phyloP scores from a whole-genome alignment of 2,888 invertebrate species.

The Erpobdella octoculata region DNA sequence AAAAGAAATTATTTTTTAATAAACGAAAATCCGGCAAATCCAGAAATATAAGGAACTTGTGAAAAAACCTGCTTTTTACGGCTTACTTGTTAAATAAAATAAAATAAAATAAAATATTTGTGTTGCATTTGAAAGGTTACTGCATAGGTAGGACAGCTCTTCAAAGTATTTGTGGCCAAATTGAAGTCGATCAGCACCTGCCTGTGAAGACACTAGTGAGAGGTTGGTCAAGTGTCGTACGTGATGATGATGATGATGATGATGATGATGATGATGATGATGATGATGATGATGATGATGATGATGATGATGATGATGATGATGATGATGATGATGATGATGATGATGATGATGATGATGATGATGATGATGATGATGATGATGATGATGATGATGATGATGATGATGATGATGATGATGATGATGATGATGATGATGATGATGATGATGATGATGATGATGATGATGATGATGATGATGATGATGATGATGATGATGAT shows the following conservation, averaged over 20 bases:
- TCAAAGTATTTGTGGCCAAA: slow-evolving; percentile 28
- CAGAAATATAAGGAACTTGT: too few relatives aligned
- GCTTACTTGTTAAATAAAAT: too few relatives aligned
- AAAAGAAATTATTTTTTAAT: too few relatives aligned
- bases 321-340: slow-evolving; percentile 15
- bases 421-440: slow-evolving; percentile 16
- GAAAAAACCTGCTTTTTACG: too few relatives aligned
- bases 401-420: slow-evolving; percentile 11
- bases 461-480: slow-evolving; percentile 16
- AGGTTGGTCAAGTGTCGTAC: not conserved
- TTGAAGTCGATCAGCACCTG: slow-evolving; percentile 6
- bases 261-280: not conserved
- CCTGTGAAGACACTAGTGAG: slow-evolving; percentile 8
- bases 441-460: slow-evolving; percentile 9
- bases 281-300: not conserved
- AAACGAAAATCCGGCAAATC: too few relatives aligned
- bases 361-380: not conserved
- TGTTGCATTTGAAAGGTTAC: slow-evolving; percentile 15
- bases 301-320: not conserved
- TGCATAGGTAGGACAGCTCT: slow-evolving; percentile 28
- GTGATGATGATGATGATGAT: not conserved
- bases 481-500: slow-evolving; percentile 14
- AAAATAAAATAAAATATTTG: not conserved
- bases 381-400: not conserved
- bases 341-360: slow-evolving; percentile 6